A percentile compares a stretch with the other conserved stretches of the same genome.
These are phyloP conservation scores for Sipha maydis DNA, from an alignment of 2,888 invertebrate species.

Conservation along the genomic window DNA sequence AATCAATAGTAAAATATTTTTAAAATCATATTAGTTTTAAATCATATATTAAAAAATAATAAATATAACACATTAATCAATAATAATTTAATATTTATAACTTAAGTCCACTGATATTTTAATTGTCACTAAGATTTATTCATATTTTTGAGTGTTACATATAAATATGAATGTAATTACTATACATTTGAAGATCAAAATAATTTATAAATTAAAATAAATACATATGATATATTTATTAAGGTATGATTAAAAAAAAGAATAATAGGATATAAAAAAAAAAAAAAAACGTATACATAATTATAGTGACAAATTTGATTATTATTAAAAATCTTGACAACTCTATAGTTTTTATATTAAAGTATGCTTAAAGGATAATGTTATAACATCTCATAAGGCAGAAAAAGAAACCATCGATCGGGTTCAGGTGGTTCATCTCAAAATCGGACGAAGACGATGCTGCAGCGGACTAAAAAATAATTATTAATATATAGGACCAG, in stretches of 20 bases:
- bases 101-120: no score
- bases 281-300: not conserved
- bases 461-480: slow-evolving; percentile 43
- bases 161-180: not conserved
- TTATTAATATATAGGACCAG: slow-evolving; percentile 51
- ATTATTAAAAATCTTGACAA: not conserved
- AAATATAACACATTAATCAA: no score
- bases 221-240: not conserved
- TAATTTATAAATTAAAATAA: not conserved
- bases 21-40: no score
- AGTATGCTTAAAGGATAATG: slow-evolving; percentile 9
- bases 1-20: not conserved
- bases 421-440: slow-evolving; percentile 54
- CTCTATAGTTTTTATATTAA: not conserved
- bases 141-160: not conserved
- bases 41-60: no score
- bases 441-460: slow-evolving; percentile 36
- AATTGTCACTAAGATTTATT: not conserved
- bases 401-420: slow-evolving; percentile 33
- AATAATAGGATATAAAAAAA: not conserved
- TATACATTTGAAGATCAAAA: not conserved
- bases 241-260: not conserved
- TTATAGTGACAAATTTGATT: not conserved
- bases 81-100: no score
- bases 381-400: slow-evolving; percentile 6